Conservation (phyloP, 2,113 vertebrate genomes). For the Gasterosteus aculeatus region DNA sequence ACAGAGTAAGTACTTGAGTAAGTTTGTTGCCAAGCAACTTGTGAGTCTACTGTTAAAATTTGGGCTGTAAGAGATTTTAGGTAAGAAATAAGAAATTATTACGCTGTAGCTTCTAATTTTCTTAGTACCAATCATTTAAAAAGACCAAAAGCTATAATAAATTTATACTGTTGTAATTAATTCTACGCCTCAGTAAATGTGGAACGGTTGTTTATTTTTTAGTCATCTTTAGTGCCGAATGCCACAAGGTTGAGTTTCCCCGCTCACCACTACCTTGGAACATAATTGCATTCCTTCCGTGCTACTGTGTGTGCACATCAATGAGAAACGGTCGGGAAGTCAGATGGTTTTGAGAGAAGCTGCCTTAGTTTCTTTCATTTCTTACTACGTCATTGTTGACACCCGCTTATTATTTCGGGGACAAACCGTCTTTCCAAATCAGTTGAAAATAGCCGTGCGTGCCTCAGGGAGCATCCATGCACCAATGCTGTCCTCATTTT, state of each 20-base stretch:
- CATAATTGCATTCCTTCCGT: not conserved
- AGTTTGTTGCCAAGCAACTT: slow-evolving; percentile 59
- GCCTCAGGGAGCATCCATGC: not conserved
- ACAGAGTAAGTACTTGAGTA: slow-evolving; percentile 24
- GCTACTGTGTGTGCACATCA: not conserved
- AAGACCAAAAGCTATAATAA: not conserved
- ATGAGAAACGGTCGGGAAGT: not conserved
- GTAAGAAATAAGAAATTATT: not conserved
- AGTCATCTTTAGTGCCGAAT: not conserved
- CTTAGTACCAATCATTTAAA: not conserved
- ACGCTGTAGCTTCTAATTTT: not conserved
- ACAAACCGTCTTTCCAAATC: not conserved
- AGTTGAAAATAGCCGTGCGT: not conserved
- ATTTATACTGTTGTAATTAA: not conserved
- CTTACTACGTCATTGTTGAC: not conserved
- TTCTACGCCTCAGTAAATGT: not conserved
- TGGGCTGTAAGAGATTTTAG: not conserved
- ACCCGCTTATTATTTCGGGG: not conserved
- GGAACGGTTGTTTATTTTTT: not conserved
- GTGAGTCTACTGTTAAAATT: slow-evolving; percentile 5
- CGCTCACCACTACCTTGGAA: not conserved
- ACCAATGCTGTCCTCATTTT: not conserved
- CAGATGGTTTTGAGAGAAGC: not conserved
- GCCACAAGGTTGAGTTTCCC: not conserved
- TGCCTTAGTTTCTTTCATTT: not conserved